These are phyloP conservation scores for Conger conger DNA, from an alignment of 2,113 vertebrate genomes.

Conservation along the genomic window DNA sequence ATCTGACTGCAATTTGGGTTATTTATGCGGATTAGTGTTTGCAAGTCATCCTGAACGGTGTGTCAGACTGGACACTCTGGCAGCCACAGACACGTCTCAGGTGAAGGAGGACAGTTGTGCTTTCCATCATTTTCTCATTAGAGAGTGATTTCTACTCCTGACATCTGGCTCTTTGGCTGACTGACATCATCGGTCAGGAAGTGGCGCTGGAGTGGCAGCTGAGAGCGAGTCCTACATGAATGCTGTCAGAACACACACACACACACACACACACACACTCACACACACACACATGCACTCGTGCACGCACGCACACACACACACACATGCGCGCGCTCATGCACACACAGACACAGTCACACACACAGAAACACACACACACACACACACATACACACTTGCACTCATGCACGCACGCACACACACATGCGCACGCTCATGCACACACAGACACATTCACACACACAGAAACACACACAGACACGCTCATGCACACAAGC, in stretches of 20 bases:
- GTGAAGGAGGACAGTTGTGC: constrained; percentile 45
- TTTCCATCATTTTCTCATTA: constrained; percentile 63
- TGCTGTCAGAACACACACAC: constrained; percentile 13
- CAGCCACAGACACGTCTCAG: constrained; percentile 57
- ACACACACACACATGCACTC: background rate
- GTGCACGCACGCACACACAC: too few species aligned
- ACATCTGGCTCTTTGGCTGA: constrained; percentile 35
- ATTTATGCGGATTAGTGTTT: constrained; percentile 56
- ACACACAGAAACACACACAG: background rate
- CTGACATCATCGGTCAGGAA: constrained; percentile 27
- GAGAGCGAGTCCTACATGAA: constrained; percentile 11
- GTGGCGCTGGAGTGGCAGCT: constrained; percentile 7
- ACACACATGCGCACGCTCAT: too few species aligned
- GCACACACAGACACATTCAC: background rate
- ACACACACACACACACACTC: background rate
- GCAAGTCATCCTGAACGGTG: constrained; percentile 41
- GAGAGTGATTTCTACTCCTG: constrained; percentile 42
- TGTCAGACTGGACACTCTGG: constrained; percentile 45
- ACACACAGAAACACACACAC: too few species aligned
- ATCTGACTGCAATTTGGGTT: constrained; percentile 70
- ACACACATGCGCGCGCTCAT: too few species aligned
- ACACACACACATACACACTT: background rate
- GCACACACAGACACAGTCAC: too few species aligned
- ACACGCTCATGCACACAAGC: too few species aligned
- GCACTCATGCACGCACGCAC: background rate